Base-by-base conservation (phyloP, 2,888 invertebrate species). In the Nyleta sp. region DNA sequence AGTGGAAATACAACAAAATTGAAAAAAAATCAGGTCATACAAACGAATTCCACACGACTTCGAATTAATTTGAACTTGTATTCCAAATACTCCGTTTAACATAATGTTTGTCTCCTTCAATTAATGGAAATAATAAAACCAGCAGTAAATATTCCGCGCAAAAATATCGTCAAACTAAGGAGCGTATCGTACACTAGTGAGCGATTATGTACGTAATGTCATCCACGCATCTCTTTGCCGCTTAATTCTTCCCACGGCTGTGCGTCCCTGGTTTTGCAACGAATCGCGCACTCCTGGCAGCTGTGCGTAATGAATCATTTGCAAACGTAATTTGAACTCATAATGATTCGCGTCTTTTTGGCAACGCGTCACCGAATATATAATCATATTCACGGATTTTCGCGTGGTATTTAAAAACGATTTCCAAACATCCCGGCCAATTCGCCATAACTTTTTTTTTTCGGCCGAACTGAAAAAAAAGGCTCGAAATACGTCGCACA, bases 281-380 rank as follows among this genome's bases (percentile, higher is more conserved):
- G 65, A 67, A 68, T 62, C 73, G 46, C 55, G 31, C 24, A 33
- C 55, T 71, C 13, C 50, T 57, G 52, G 53, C 60, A 60, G 64
- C 60, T 68, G 71, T 33, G 57, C 57, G 48, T 42, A 42, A 57
- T 57, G 74, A 74, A 77, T 75, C 80, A 75, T 68, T 80, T 53
- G 53, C 75, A 65, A 67, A 48, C 48, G 67, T 60, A 74, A 77
- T 80, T 70, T 59, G 68, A 76, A 65, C 67, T 75, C 68, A 65
- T 78, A 76, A 78, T 65, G 72, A 38, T 71, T 73, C 60, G 35
- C 59, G 60, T 24, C 35, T 52, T 77, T 67, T 71, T 77, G 77
- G 72, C 71, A 74, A 60, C 68, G 50, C 65, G 55, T 50, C 53
- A 48, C 67, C 80, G 78, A 82, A 64, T 78, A 77, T 81, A 72